Evolutionary conservation across 2,797 vertebrate species (phyloP).

Genomic region (Scolopax rusticola): DNA sequence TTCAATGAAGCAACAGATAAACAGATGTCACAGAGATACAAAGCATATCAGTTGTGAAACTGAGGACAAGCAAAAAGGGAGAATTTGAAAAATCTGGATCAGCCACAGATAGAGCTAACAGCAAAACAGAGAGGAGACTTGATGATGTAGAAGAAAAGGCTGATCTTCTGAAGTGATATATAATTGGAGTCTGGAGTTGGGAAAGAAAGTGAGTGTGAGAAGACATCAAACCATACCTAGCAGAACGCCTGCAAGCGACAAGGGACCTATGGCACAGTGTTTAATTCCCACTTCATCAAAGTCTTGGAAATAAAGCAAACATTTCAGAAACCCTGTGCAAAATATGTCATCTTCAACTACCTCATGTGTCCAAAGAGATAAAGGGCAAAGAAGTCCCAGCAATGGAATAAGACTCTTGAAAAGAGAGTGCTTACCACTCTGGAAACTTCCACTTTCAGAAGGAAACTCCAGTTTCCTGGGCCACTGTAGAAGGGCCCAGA

Average conservation of each 20-base stretch:
- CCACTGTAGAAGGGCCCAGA: background rate
- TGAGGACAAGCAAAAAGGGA: background rate
- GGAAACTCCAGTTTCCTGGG: accelerated
- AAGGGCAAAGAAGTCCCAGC: background rate
- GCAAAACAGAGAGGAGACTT: background rate
- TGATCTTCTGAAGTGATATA: background rate
- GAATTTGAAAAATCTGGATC: background rate
- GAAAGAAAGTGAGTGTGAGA: background rate
- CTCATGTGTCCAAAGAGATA: background rate
- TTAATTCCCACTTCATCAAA: background rate
- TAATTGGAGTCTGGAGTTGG: background rate
- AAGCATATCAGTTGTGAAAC: background rate
- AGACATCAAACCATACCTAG: background rate
- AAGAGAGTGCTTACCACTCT: accelerated
- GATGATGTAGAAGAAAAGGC: background rate
- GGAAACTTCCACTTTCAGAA: background rate
- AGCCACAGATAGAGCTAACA: background rate
- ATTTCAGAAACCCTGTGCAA: background rate
- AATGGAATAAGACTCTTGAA: background rate
- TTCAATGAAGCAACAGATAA: background rate
- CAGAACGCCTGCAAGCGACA: background rate
- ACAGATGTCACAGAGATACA: background rate
- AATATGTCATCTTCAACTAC: background rate
- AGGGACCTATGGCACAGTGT: background rate
- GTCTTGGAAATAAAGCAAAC: background rate